phyloP scores from a whole-genome alignment of 2,113 vertebrate genomes.

The Hemicordylus capensis region DNA sequence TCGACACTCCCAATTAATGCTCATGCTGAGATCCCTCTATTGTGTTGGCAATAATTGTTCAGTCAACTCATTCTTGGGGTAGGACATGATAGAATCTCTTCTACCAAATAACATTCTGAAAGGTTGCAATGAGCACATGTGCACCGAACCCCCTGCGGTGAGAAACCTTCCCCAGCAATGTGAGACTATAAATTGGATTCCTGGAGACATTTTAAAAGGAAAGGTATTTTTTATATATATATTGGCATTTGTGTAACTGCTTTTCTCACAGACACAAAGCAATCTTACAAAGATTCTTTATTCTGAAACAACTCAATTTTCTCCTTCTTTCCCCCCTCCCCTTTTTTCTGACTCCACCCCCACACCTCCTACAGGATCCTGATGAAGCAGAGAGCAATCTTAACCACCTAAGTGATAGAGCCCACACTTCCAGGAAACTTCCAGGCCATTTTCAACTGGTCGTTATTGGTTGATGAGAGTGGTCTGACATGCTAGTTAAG shows the following conservation, averaged over 20 bases:
- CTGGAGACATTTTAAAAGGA: background rate
- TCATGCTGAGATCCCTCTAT: background rate
- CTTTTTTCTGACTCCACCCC: too few species aligned
- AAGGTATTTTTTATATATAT: background rate
- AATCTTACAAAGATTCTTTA: too few species aligned
- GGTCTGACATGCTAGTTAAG: too few species aligned
- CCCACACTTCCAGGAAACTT: too few species aligned
- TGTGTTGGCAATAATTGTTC: background rate
- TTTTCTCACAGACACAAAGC: too few species aligned
- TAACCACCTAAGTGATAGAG: too few species aligned
- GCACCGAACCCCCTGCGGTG: background rate
- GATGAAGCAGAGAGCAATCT: too few species aligned
- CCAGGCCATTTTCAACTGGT: too few species aligned
- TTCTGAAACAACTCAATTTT: too few species aligned
- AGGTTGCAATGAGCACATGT: background rate
- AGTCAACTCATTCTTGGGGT: background rate
- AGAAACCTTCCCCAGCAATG: slow-evolving; percentile 27
- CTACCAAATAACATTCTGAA: background rate
- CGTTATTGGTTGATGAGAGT: too few species aligned
- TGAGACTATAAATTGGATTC: slow-evolving; percentile 11
- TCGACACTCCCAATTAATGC: background rate
- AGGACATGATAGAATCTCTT: background rate
- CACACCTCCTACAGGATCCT: too few species aligned
- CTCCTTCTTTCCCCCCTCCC: too few species aligned
- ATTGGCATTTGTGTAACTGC: background rate